Base-by-base conservation (phyloP, 1,140 invertebrate genomes). In the Dendroctonus ponderosae region DNA sequence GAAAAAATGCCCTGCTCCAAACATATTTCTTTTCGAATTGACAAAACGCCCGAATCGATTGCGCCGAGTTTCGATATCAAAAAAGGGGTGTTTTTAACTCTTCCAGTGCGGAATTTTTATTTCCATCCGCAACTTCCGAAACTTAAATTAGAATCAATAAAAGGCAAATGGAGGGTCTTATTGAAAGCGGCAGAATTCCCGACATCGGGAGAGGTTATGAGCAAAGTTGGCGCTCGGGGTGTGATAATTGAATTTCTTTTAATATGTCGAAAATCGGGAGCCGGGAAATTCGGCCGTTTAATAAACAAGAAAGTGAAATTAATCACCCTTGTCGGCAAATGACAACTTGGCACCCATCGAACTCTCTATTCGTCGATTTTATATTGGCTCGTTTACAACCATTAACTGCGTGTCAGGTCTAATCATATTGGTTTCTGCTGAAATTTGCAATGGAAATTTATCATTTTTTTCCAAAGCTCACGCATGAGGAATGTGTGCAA, bases 81-180 rank as follows among this genome's bases (percentile, higher is more conserved):
- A 26, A 26, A 56, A 56, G 41, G 53, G 53, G 53, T 56, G 38
- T 56, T 40, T n/a, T n/a, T 8, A 38, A 38, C n/a, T 52, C 9
- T 12, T 26, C 9, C n/a, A 52, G 14, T 51, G 53, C 53, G 26
- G 53, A 56, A 56, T 60, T 60, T 60, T 60, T 46, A 39, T 26
- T 46, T 49, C 11, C 57, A 26, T 44, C 8, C 57, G 40, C 41
- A 46, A 46, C 43, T 46, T 37, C 12, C 8, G 43, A 60, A 46
- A 60, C 57, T 60, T 60, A 60, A 60, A 60, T 60, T 60, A 60
- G 46, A 60, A 60, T 60, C 57, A 60, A 60, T 60, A 60, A 60
- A 60, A 12, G 43, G 57, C 57, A 60, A 60, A 60, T 46, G 42
- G 57, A 39, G 12, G 57, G 9, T 43, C 57, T 44, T 60, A 60